Conservation (phyloP, 2,888 invertebrate genomes). For the Serrognathus titanus region DNA sequence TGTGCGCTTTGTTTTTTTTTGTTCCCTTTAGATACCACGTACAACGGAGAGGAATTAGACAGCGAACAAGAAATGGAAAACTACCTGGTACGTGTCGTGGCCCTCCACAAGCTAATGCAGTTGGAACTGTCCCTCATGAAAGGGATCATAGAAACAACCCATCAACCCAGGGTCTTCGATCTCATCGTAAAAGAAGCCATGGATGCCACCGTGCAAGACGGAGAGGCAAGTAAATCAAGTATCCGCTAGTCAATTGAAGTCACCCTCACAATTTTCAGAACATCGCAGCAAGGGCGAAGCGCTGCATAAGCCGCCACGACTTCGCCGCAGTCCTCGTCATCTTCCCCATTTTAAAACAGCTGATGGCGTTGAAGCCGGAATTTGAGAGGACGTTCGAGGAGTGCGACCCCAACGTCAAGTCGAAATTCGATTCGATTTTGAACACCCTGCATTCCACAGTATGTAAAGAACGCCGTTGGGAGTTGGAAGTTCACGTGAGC, state of each 20-base stretch:
- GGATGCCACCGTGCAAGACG: slow-evolving; percentile 80
- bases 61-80: slow-evolving; percentile 82
- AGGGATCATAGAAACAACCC: slow-evolving; percentile 77
- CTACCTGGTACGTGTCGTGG: slow-evolving; percentile 77
- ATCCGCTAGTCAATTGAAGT: neutral
- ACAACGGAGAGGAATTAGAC: slow-evolving; percentile 56
- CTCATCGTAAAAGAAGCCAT: slow-evolving; percentile 80
- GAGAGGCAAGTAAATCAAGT: slow-evolving; percentile 61
- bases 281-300: slow-evolving; percentile 70
- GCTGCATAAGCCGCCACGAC: slow-evolving; percentile 73
- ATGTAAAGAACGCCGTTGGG: slow-evolving; percentile 35
- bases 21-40: slow-evolving; percentile 38
- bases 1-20: too few species aligned
- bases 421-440: slow-evolving; percentile 70
- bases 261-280: slow-evolving; percentile 48
- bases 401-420: slow-evolving; percentile 65
- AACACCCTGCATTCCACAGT: slow-evolving; percentile 73
- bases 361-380: slow-evolving; percentile 72
- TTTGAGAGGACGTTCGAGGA: slow-evolving; percentile 75
- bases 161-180: slow-evolving; percentile 80
- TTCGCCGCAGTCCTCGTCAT: slow-evolving; percentile 76
- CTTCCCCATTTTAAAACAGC: slow-evolving; percentile 78
- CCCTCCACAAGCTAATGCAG: slow-evolving; percentile 80
- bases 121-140: slow-evolving; percentile 81
- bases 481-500: neutral